These are phyloP conservation scores for Choristoneura rosaceana DNA, from an alignment of 2,888 invertebrate species.

Conservation along the genomic window DNA sequence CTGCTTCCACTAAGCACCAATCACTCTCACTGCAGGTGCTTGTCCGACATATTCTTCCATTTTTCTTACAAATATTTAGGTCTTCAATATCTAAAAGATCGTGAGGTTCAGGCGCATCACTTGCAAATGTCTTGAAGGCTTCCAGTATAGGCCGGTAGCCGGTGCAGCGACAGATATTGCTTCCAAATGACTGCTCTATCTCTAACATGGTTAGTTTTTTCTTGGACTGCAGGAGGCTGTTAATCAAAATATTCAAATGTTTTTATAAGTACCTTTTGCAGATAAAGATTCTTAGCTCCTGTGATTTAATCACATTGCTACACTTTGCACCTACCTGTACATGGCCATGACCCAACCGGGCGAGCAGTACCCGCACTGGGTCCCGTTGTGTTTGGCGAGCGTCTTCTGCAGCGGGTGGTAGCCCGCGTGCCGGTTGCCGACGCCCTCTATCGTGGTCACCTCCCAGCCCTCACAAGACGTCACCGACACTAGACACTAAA, in stretches of 20 bases:
- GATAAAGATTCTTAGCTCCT: neutral
- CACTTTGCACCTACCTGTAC: neutral
- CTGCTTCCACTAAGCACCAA: constrained; percentile 57
- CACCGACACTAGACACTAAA: constrained; percentile 86
- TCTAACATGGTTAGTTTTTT: constrained; percentile 85
- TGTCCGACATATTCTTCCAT: constrained; percentile 39
- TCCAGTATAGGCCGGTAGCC: constrained; percentile 91
- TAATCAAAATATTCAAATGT: constrained; percentile 32
- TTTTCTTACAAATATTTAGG: constrained; percentile 55
- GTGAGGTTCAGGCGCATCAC: constrained; percentile 76
- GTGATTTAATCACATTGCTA: neutral
- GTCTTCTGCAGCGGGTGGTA: constrained; percentile 87
- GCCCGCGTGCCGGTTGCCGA: constrained; percentile 87
- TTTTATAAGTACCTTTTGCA: neutral
- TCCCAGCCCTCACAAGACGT: constrained; percentile 87
- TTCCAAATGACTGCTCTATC: constrained; percentile 89
- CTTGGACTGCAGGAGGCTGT: constrained; percentile 58
- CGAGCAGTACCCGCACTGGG: constrained; percentile 90
- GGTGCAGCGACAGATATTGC: constrained; percentile 91
- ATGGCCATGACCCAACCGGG: constrained; percentile 88
- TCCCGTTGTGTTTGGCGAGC: constrained; percentile 86
- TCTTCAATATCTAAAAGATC: constrained; percentile 79
- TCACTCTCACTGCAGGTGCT: constrained; percentile 50
- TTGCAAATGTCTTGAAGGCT: constrained; percentile 89
- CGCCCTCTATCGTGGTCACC: constrained; percentile 88